phyloP scores from a whole-genome alignment of 2,888 invertebrate genomes.

The Drosophila mayaguana region DNA sequence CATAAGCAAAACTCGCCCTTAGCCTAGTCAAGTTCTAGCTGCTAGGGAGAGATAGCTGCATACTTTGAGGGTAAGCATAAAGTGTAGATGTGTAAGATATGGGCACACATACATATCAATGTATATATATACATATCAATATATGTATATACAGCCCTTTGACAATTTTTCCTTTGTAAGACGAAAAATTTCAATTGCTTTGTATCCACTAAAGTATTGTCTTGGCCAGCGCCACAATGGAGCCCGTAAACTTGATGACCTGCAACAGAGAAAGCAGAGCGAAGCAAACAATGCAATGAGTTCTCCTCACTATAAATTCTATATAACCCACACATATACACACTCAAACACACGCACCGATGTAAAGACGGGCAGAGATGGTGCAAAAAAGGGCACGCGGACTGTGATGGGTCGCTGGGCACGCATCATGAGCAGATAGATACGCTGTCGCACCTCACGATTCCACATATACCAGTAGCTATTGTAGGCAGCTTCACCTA shows the following conservation, averaged over 20 bases:
- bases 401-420: constrained; percentile 62
- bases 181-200: constrained; percentile 9
- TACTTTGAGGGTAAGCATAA: constrained; percentile 50
- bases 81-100: not conserved
- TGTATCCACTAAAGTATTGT: constrained; percentile 57
- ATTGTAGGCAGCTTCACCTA: constrained; percentile 66
- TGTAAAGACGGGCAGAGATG: constrained; percentile 55
- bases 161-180: constrained; percentile 3
- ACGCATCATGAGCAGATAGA: constrained; percentile 57
- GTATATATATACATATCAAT: no score
- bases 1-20: constrained; percentile 2
- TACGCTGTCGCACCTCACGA: constrained; percentile 51
- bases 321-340: not conserved
- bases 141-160: not conserved
- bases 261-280: constrained; percentile 18
- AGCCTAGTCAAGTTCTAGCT: not conserved
- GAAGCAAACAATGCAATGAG: not conserved
- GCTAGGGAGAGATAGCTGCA: constrained; percentile 29
- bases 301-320: not conserved
- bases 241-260: constrained; percentile 74
- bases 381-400: constrained; percentile 63
- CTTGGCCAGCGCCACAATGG: constrained; percentile 73
- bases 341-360: constrained; percentile 40
- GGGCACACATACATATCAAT: not conserved
- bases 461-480: constrained; percentile 67